These are phyloP conservation scores for Drepana falcataria DNA, from an alignment of 2,888 invertebrate genomes.

Conservation along the genomic window DNA sequence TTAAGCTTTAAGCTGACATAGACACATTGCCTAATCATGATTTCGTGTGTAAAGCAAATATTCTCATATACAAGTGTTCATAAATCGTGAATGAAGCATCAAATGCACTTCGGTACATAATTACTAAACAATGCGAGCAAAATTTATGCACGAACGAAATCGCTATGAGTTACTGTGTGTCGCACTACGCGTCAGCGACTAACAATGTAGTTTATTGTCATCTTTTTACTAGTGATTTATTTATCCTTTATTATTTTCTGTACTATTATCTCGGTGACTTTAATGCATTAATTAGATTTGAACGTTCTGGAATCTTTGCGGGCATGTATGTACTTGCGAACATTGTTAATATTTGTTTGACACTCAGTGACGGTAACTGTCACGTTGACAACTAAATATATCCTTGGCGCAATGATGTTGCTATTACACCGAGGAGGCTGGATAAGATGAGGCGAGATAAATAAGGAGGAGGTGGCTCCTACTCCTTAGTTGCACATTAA, in stretches of 20 bases:
- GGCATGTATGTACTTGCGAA: too few species aligned
- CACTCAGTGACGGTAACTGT: too few species aligned
- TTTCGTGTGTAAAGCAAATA: slow-evolving; percentile 5
- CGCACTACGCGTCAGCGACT: slow-evolving; percentile 25
- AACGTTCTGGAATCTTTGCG: background rate
- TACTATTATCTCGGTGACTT: slow-evolving; percentile 15
- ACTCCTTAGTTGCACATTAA: too few species aligned
- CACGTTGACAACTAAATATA: too few species aligned
- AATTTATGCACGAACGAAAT: slow-evolving; percentile 48
- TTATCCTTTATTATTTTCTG: slow-evolving; percentile 21
- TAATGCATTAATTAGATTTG: slow-evolving; percentile 15
- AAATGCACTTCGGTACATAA: slow-evolving; percentile 31
- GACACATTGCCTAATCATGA: background rate
- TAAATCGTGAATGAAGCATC: slow-evolving; percentile 12
- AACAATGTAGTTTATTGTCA: slow-evolving; percentile 41
- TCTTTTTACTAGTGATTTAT: slow-evolving; percentile 42
- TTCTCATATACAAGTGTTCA: slow-evolving; percentile 11
- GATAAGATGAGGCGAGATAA: too few species aligned
- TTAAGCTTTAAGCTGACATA: background rate
- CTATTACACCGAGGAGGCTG: too few species aligned
- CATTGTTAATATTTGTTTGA: too few species aligned
- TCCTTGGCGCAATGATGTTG: too few species aligned
- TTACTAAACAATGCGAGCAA: slow-evolving; percentile 37
- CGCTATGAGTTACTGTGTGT: slow-evolving; percentile 46
- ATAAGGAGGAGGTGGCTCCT: too few species aligned